Evolutionary conservation across 1,140 invertebrate genomes (phyloP).

Genomic region (Cydia amplana): DNA sequence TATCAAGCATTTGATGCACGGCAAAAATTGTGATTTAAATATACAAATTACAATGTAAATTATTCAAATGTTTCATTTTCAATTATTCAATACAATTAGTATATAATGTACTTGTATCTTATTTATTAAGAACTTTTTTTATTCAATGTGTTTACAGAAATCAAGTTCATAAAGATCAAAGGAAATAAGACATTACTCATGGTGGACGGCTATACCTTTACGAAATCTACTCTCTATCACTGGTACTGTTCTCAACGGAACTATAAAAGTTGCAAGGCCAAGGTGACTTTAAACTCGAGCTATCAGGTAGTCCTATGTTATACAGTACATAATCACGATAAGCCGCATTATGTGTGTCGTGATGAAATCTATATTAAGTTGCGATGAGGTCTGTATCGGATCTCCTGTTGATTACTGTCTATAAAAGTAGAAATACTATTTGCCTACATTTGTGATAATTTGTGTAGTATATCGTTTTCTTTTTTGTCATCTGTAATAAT

Average conservation of each 20-base stretch:
- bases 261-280: slow-evolving; percentile 33
- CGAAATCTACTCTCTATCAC: background rate
- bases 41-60: no score
- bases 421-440: no score
- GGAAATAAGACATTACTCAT: slow-evolving; percentile 24
- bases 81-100: no score
- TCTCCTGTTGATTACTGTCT: background rate
- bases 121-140: no score
- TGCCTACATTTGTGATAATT: no score
- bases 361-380: background rate
- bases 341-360: background rate
- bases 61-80: no score
- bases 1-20: no score
- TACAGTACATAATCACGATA: background rate
- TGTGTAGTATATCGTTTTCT: no score
- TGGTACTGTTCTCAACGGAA: slow-evolving; percentile 33
- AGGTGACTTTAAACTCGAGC: background rate
- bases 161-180: slow-evolving; percentile 32
- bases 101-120: no score
- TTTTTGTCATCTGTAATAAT: no score
- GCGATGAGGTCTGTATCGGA: background rate
- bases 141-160: background rate
- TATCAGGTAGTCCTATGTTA: background rate
- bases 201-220: slow-evolving; percentile 27
- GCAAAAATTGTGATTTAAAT: no score